Evolutionary conservation across 2,888 invertebrate genomes (phyloP).

Genomic region (Cosmorhoe ocellata): DNA sequence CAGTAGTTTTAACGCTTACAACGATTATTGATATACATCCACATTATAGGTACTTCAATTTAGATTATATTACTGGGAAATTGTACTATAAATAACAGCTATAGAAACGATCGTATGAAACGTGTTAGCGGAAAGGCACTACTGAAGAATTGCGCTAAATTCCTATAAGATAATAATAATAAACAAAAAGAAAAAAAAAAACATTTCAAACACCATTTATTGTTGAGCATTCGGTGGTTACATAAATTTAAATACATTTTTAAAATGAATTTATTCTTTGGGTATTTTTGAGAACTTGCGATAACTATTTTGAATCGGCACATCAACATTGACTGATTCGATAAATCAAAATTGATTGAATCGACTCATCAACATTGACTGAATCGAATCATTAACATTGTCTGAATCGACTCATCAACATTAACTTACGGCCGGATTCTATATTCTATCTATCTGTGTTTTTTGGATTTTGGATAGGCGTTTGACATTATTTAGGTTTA

Average conservation of each 20-base stretch:
- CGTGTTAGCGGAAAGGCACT: conserved; percentile 54
- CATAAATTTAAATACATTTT: conserved; percentile 22
- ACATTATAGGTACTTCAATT: conserved; percentile 25
- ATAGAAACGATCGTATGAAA: conserved; percentile 35
- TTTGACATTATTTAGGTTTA: too few species aligned
- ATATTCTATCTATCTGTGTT: too few species aligned
- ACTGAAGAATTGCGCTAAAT: conserved; percentile 48
- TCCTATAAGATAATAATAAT: conserved; percentile 24
- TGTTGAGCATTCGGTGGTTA: conserved; percentile 52
- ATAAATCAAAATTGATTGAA: too few species aligned
- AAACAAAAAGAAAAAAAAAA: conserved; percentile 33
- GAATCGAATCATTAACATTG: too few species aligned
- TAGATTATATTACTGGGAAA: conserved; percentile 26
- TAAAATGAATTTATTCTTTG: conserved; percentile 29
- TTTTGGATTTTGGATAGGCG: too few species aligned
- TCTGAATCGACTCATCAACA: too few species aligned
- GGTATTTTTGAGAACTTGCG: conserved; percentile 21
- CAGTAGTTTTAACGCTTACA: conserved; percentile 48
- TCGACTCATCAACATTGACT: too few species aligned
- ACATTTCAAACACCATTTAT: conserved; percentile 38
- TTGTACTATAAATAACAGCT: conserved; percentile 36
- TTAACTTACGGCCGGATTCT: too few species aligned
- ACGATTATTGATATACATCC: conserved; percentile 37
- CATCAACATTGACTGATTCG: too few species aligned
- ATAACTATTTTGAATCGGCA: conserved; percentile 4